Conservation (phyloP, 2,113 vertebrate species). For the Platysteira castanea region DNA sequence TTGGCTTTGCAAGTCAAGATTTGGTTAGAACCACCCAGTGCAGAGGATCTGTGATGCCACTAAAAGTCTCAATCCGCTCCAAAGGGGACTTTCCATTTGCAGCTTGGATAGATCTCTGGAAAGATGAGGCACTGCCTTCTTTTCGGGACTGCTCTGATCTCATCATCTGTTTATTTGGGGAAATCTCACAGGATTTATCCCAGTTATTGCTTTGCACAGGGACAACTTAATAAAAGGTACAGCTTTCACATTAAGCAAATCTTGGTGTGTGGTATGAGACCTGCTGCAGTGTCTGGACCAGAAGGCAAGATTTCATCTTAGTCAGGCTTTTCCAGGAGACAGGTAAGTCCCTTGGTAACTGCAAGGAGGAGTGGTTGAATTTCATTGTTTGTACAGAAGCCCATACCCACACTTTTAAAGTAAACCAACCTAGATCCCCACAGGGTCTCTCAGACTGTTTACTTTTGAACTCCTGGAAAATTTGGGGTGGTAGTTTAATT, state of each 20-base stretch:
- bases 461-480: conserved; percentile 12
- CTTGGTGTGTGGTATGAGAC: conserved; percentile 17
- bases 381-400: conserved; percentile 30
- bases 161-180: background rate
- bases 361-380: background rate
- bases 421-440: background rate
- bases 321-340: background rate
- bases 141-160: background rate
- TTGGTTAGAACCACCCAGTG: background rate
- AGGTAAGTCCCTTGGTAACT: conserved; percentile 8
- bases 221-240: background rate
- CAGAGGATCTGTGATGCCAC: background rate
- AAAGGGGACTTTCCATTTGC: background rate
- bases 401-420: background rate
- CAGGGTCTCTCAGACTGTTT: background rate
- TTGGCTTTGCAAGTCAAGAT: background rate
- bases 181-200: background rate
- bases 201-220: background rate
- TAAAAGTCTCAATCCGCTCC: background rate
- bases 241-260: background rate
- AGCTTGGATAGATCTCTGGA: background rate
- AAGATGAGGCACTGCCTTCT: background rate
- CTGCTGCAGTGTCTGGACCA: background rate
- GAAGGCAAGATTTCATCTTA: background rate
- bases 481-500: background rate